Conservation (phyloP, 1,140 invertebrate species). For the Caligus rogercresseyi region DNA sequence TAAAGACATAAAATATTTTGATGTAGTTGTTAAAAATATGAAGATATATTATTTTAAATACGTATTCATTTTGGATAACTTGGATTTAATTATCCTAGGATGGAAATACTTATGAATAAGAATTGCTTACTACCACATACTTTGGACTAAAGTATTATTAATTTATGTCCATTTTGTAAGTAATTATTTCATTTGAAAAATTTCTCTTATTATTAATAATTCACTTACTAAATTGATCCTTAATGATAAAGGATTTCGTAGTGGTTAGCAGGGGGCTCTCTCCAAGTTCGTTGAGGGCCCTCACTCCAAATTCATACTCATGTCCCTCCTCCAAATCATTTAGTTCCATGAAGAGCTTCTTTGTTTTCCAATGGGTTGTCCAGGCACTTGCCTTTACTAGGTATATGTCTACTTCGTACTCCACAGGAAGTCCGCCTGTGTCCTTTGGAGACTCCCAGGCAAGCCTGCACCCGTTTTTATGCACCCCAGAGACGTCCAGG, state of each 20-base stretch:
- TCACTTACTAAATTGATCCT: conserved; percentile 77
- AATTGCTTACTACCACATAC: neutral
- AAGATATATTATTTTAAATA: neutral
- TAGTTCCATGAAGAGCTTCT: conserved; percentile 65
- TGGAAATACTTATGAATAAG: neutral
- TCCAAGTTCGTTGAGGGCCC: conserved; percentile 88
- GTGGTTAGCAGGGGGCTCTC: conserved; percentile 88
- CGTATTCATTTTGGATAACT: too few species aligned
- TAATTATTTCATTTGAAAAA: neutral
- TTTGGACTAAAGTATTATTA: neutral
- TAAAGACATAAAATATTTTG: too few species aligned
- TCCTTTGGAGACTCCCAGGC: conserved; percentile 96
- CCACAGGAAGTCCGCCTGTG: conserved; percentile 86
- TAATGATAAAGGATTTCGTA: conserved; percentile 71
- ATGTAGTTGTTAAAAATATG: too few species aligned
- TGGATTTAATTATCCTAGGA: too few species aligned
- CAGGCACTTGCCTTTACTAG: conserved; percentile 83
- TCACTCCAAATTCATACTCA: conserved; percentile 94
- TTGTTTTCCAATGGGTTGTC: conserved; percentile 50
- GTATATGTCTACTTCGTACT: conserved; percentile 93
- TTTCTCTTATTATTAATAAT: conserved; percentile 9
- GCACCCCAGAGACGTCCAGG: conserved; percentile 78
- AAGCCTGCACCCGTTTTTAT: conserved; percentile 83
- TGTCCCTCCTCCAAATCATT: conserved; percentile 73
- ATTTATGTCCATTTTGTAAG: neutral